Conservation (phyloP, 2,797 vertebrate species). For the Darevskia mixta region DNA sequence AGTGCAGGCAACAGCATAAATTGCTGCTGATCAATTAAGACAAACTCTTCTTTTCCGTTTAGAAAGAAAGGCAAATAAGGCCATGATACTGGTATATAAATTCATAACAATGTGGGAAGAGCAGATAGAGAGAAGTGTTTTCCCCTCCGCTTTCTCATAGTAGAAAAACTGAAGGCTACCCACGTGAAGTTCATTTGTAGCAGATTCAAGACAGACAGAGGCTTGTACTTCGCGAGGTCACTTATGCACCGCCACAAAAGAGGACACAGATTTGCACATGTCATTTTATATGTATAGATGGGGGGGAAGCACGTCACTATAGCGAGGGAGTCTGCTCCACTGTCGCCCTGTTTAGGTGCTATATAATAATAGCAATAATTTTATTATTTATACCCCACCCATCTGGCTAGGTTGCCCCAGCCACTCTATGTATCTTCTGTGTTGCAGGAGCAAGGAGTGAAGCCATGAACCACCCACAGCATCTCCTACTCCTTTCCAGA, state of each 20-base stretch:
- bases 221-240: background rate
- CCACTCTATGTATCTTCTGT: too few relatives aligned
- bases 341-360: too few relatives aligned
- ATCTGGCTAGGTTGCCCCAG: too few relatives aligned
- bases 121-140: background rate
- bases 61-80: background rate
- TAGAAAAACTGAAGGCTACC: background rate
- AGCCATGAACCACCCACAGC: too few relatives aligned
- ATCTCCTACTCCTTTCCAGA: too few relatives aligned
- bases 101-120: background rate
- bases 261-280: too few relatives aligned
- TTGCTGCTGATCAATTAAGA: background rate
- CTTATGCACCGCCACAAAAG: too few relatives aligned
- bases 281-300: too few relatives aligned
- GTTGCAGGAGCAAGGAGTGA: too few relatives aligned
- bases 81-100: background rate
- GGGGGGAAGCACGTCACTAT: rapidly evolving
- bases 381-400: too few relatives aligned
- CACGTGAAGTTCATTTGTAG: background rate
- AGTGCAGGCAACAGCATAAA: slow-evolving; percentile 52
- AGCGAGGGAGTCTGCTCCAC: too few relatives aligned
- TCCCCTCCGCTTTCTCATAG: background rate
- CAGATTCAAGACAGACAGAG: background rate
- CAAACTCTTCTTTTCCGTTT: background rate
- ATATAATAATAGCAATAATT: too few relatives aligned